These are phyloP conservation scores for Microplitis demolitor DNA, from an alignment of 1,140 invertebrate genomes.

Conservation along the genomic window DNA sequence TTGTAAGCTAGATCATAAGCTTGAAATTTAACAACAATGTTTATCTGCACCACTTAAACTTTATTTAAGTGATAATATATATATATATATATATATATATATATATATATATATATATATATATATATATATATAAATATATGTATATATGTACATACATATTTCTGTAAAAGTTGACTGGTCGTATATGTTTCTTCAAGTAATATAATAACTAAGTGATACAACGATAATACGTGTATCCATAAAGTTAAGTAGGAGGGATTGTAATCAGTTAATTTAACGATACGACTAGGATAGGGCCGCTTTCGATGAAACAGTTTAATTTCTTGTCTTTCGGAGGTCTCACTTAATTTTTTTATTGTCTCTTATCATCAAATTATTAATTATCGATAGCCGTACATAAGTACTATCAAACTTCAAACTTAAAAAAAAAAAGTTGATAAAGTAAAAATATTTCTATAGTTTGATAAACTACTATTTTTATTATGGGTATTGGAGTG, in stretches of 20 bases:
- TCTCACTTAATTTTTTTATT: slow-evolving; percentile 14
- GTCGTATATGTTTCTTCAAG: no score
- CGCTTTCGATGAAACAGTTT: slow-evolving; percentile 39
- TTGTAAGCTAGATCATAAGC: neutral
- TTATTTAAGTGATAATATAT: neutral
- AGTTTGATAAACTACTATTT: neutral
- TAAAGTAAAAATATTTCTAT: no score
- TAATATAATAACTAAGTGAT: neutral
- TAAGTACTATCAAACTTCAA: neutral
- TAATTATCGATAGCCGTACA: neutral
- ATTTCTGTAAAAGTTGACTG: no score
- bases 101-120: no score
- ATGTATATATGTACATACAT: no score
- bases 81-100: no score
- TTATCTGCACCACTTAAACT: neutral
- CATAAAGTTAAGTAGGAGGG: slow-evolving; percentile 30
- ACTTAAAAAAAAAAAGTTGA: no score
- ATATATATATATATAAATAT: no score
- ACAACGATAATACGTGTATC: slow-evolving; percentile 5
- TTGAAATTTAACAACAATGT: neutral
- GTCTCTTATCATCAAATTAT: neutral
- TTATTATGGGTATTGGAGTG: neutral
- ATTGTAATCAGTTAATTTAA: slow-evolving; percentile 45
- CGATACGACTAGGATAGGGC: slow-evolving; percentile 40
- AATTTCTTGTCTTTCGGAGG: slow-evolving; percentile 29